Percentiles rank a stretch among this genome's conserved stretches.
Conservation (phyloP, 2,113 vertebrate genomes). For the Orientallactaga bullata region DNA sequence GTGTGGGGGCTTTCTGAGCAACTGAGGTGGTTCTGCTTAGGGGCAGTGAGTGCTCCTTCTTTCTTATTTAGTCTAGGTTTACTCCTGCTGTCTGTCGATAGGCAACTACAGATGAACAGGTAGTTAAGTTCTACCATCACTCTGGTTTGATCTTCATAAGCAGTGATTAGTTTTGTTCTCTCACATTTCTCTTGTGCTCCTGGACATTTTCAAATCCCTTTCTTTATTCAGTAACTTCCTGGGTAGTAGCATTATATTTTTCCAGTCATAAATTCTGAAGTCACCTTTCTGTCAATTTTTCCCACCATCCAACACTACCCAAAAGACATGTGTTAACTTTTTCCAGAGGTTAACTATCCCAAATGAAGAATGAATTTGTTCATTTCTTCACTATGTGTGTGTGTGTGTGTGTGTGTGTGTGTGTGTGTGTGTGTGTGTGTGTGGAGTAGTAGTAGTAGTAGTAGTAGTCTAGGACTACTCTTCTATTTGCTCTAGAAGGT, state of each 20-base stretch:
- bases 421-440: too few species aligned
- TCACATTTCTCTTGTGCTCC: neutral
- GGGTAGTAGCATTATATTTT: neutral
- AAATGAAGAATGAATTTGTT: neutral
- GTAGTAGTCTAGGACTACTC: neutral
- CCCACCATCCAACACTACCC: neutral
- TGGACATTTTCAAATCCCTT: neutral
- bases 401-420: too few species aligned
- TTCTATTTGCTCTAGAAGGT: neutral
- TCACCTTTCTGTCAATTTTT: neutral
- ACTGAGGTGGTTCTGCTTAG: neutral
- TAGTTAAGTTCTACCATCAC: slow-evolving; percentile 3
- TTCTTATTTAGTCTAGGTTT: slow-evolving; percentile 46
- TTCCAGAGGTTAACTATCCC: neutral
- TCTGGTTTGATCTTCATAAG: slow-evolving; percentile 12
- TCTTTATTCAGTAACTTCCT: neutral
- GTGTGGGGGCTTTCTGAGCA: neutral
- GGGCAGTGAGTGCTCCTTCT: slow-evolving; percentile 14
- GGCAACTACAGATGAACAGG: slow-evolving; percentile 41
- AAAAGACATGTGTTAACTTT: slow-evolving; percentile 4
- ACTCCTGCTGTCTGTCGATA: slow-evolving; percentile 33
- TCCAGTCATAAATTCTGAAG: neutral
- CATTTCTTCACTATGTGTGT: slow-evolving; percentile 34
- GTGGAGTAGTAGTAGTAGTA: too few species aligned
- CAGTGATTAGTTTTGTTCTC: neutral